Conservation (phyloP, 1,140 invertebrate genomes). For the Papilio xuthus region DNA sequence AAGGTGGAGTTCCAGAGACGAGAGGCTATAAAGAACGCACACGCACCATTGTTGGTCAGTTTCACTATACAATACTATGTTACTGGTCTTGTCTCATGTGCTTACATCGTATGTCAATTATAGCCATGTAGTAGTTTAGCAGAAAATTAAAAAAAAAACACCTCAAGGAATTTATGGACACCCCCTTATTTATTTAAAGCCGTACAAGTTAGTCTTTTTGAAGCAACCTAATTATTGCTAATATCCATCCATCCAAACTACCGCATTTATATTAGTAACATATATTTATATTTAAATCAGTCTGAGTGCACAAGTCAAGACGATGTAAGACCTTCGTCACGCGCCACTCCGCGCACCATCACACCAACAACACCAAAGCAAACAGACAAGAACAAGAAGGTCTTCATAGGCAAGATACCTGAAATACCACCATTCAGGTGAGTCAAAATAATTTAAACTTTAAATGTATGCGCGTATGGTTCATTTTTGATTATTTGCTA, state of each 20-base stretch:
- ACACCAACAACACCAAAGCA: conserved; percentile 68
- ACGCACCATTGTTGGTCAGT: conserved; percentile 68
- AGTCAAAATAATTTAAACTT: conserved; percentile 39
- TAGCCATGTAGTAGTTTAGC: too few species aligned
- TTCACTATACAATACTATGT: background rate
- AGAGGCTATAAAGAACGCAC: conserved; percentile 76
- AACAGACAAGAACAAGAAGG: conserved; percentile 54
- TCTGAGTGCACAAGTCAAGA: conserved; percentile 65
- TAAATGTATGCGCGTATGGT: background rate
- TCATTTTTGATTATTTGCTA: background rate
- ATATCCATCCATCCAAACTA: background rate
- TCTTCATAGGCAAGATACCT: conserved; percentile 70
- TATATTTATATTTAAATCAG: conserved; percentile 42
- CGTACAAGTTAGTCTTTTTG: too few species aligned
- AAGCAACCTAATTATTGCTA: too few species aligned
- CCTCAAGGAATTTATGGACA: too few species aligned
- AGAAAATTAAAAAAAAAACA: too few species aligned
- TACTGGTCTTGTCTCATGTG: too few species aligned
- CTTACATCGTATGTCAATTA: too few species aligned
- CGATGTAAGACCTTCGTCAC: conserved; percentile 51
- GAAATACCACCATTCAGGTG: conserved; percentile 78
- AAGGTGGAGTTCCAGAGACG: conserved; percentile 90
- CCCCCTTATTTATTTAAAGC: too few species aligned
- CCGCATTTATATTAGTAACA: too few species aligned
- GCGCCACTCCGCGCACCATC: conserved; percentile 52